Percentiles rank a stretch among this genome's conserved stretches.
Evolutionary conservation across 2,888 invertebrate species (phyloP).

Genomic region (Ectemnius lituratus): DNA sequence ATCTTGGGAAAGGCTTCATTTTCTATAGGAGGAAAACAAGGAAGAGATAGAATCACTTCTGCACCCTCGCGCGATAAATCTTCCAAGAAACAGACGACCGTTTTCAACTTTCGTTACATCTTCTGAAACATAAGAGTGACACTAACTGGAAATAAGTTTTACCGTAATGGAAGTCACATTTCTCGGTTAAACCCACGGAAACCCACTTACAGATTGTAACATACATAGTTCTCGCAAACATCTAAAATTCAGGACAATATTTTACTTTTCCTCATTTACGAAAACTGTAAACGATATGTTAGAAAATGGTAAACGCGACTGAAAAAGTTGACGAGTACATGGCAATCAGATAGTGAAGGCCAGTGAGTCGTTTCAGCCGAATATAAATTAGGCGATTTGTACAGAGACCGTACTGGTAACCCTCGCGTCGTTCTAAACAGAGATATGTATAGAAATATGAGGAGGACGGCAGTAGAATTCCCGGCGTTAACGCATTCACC

Average conservation of each 20-base stretch:
- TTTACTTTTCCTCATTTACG: slow-evolving; percentile 15
- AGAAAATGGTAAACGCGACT: slow-evolving; percentile 31
- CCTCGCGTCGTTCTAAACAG: slow-evolving; percentile 19
- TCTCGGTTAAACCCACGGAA: slow-evolving; percentile 19
- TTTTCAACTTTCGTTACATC: no score
- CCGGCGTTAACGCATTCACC: slow-evolving; percentile 30
- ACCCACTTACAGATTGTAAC: slow-evolving; percentile 38
- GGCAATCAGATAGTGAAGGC: slow-evolving; percentile 49
- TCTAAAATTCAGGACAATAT: slow-evolving; percentile 28
- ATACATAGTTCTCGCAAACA: slow-evolving; percentile 24
- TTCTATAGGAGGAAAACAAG: no score
- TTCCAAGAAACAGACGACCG: no score
- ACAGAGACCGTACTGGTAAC: slow-evolving; percentile 53
- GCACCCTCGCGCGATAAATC: no score
- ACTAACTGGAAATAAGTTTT: no score
- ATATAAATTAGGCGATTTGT: slow-evolving; percentile 65
- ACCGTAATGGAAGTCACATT: slow-evolving; percentile 1
- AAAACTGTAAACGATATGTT: slow-evolving; percentile 24
- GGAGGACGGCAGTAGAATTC: slow-evolving; percentile 11
- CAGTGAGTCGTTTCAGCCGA: slow-evolving; percentile 45
- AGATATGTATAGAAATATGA: slow-evolving; percentile 27
- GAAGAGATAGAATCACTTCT: no score
- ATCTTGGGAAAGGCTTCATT: no score
- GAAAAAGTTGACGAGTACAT: slow-evolving; percentile 29
- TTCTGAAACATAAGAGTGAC: no score